A percentile compares a stretch with the other conserved stretches of the same genome.
Evolutionary conservation across 2,113 vertebrate species (phyloP).

Genomic region (Asarcornis scutulata): DNA sequence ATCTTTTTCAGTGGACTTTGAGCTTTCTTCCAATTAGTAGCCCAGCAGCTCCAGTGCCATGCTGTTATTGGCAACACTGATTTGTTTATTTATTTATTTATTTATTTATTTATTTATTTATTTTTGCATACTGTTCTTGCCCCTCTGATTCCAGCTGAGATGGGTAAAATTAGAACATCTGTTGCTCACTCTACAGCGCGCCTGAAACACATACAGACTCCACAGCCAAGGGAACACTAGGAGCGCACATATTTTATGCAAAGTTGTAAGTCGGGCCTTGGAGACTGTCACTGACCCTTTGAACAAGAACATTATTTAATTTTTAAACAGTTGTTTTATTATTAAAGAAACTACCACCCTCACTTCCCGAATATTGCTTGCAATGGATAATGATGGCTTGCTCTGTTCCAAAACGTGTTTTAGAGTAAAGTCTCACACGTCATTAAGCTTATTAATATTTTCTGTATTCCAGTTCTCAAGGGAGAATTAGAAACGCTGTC

Average conservation of each 20-base stretch:
- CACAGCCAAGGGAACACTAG: neutral
- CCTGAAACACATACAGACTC: neutral
- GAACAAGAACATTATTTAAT: neutral
- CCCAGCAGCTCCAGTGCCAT: neutral
- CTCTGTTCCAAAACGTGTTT: neutral
- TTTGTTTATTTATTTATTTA: neutral
- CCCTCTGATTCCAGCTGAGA: neutral
- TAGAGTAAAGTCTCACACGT: neutral
- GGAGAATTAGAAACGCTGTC: neutral
- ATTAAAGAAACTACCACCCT: neutral
- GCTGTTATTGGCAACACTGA: neutral
- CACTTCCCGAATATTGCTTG: neutral
- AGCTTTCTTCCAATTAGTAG: neutral
- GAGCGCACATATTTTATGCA: neutral
- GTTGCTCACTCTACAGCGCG: neutral
- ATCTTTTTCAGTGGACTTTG: neutral
- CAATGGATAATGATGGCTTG: neutral
- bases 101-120: neutral
- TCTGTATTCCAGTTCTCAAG: neutral
- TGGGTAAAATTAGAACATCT: neutral
- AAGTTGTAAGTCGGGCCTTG: neutral
- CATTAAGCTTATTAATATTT: conserved; percentile 18
- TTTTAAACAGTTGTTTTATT: conserved; percentile 29
- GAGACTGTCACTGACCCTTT: neutral
- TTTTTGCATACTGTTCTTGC: neutral